Percentiles rank a stretch among this genome's conserved stretches.
These are phyloP conservation scores for Hetaerina titia DNA, from an alignment of 2,888 invertebrate genomes.

Conservation along the genomic window DNA sequence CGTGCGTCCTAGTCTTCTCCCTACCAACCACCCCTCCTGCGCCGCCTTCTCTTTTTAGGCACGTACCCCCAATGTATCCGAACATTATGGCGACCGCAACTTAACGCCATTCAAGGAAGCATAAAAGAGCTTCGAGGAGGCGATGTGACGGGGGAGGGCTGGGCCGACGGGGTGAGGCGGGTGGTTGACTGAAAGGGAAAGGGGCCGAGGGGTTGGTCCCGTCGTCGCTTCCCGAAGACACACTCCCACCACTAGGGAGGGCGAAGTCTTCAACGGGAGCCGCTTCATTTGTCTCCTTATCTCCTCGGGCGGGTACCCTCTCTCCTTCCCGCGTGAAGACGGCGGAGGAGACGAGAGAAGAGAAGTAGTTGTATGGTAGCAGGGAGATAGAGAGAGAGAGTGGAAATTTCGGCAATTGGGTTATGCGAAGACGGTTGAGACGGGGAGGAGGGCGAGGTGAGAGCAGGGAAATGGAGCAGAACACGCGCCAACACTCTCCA, in stretches of 20 bases:
- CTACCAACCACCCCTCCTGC: neutral
- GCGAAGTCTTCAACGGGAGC: too few relatives aligned
- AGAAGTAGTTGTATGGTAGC: neutral
- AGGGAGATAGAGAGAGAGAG: neutral
- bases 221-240: too few relatives aligned
- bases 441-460: neutral
- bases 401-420: constrained; percentile 15
- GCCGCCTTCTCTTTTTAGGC: neutral
- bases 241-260: too few relatives aligned
- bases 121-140: neutral
- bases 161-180: too few relatives aligned
- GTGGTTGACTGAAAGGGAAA: too few relatives aligned
- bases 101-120: neutral
- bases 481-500: neutral
- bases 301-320: neutral
- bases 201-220: too few relatives aligned
- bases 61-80: neutral
- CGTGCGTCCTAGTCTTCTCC: neutral
- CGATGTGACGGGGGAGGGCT: neutral
- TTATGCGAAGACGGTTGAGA: neutral
- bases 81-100: neutral
- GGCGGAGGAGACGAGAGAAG: neutral
- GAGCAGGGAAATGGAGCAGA: neutral
- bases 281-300: neutral
- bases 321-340: neutral